Evolutionary conservation across 2,113 vertebrate species (phyloP).

Genomic region (Caloenas nicobarica): DNA sequence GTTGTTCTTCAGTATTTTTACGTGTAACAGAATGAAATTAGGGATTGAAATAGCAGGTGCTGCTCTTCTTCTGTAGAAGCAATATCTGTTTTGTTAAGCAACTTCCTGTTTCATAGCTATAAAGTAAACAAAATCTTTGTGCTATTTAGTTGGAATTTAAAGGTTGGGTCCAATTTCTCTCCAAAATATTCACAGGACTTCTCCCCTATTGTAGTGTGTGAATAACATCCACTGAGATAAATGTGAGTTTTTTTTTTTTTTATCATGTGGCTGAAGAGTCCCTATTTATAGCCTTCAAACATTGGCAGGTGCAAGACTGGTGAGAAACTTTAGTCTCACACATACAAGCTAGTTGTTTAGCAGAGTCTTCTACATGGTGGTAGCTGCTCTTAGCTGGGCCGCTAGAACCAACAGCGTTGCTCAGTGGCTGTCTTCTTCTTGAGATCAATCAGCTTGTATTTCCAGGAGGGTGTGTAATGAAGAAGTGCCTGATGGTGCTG

Average conservation of each 20-base stretch:
- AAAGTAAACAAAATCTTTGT: slow-evolving; percentile 20
- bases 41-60: slow-evolving; percentile 68
- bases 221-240: slow-evolving; percentile 31
- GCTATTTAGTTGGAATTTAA: background rate
- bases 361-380: slow-evolving; percentile 66
- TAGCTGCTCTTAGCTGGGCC: slow-evolving; percentile 60
- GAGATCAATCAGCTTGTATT: slow-evolving; percentile 50
- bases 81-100: background rate
- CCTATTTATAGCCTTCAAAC: slow-evolving; percentile 66
- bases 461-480: slow-evolving; percentile 47
- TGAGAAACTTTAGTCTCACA: slow-evolving; percentile 81
- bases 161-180: background rate
- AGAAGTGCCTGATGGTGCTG: slow-evolving; percentile 58
- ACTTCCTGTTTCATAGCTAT: background rate
- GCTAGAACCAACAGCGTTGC: slow-evolving; percentile 41
- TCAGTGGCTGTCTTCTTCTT: slow-evolving; percentile 32
- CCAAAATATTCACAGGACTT: background rate
- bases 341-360: slow-evolving; percentile 76
- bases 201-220: background rate
- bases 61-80: background rate
- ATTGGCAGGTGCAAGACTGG: slow-evolving; percentile 69
- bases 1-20: slow-evolving; percentile 31
- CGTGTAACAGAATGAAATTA: slow-evolving; percentile 61
- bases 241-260: background rate
- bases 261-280: slow-evolving; percentile 22